Base-by-base conservation (phyloP, 1,140 invertebrate genomes). In the Drosophila sturtevanti region DNA sequence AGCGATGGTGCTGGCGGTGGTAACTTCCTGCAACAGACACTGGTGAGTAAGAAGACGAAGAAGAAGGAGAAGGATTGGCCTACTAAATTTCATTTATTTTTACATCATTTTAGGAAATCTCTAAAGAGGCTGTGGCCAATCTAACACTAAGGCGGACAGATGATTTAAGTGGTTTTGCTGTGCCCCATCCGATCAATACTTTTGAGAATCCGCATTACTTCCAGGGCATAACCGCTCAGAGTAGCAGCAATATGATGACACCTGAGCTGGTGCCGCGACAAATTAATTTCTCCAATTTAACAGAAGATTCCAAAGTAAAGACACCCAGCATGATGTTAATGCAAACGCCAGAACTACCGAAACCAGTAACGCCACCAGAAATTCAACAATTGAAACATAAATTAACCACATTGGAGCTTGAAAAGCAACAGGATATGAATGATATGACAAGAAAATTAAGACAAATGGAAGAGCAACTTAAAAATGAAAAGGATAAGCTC, bases 251-350 rank as follows among this genome's bases (percentile, higher is more conserved):
- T 21, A 75, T 54, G 2, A 64, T 85, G 14, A 90, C 90, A 2
- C 89, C 90, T 5, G 75, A 79, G 0, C 56, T 92, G 0, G 80
- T 91, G 58, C 91, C 91, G 14, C 69, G 91, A 1, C 90, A 92
- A 21, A 92, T 92, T 0, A 90, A 92, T 38, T 92, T 92, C 68
- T 92, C 91, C 2, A 90, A 81, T 22, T 62, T 91, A 11, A 86
- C 77, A 2, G 90, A 92, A 38, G 90, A 92, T 38, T 91, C 91
- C 3, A 91, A 94, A 44, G 68, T 94, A 0, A 92, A 92, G 56
- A 92, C 81, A 68, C 92, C 55, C 87, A 72, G 81, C 18, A 6
- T 90, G 31, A 12, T 90, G 41, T 16, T 48, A 2, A 63, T 79
- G 72, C 78, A 93, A 22, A 92, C 92, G 10, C 86, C 86, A 0